Conservation (phyloP, 2,113 vertebrate genomes). For the Leiothrix lutea region DNA sequence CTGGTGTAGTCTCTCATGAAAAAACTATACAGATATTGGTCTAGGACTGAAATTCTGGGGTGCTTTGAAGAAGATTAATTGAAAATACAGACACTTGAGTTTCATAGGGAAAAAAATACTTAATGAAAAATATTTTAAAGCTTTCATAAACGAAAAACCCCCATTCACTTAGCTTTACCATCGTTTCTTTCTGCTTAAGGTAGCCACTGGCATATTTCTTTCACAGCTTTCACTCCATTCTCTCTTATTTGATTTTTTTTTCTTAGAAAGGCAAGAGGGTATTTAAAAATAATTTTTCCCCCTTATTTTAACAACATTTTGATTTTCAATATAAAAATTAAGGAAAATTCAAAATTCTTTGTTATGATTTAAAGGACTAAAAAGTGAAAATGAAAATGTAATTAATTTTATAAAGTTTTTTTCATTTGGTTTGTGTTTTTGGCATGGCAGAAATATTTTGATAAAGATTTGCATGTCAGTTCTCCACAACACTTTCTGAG, state of each 20-base stretch:
- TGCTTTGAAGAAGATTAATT: background rate
- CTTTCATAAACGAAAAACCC: rapidly evolving
- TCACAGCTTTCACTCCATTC: background rate
- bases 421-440: background rate
- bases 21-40: background rate
- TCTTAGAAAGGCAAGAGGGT: background rate
- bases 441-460: background rate
- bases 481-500: background rate
- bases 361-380: background rate
- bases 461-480: background rate
- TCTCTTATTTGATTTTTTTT: background rate
- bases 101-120: background rate
- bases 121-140: background rate
- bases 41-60: background rate
- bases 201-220: background rate
- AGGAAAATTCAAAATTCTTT: background rate
- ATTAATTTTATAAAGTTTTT: background rate
- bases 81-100: background rate
- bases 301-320: background rate
- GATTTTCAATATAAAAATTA: background rate
- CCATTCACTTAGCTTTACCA: background rate
- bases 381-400: background rate
- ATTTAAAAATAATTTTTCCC: background rate
- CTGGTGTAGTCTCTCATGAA: background rate
- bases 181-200: background rate